Evolutionary conservation across 2,888 invertebrate species (phyloP).

Genomic region (Nezara viridula): DNA sequence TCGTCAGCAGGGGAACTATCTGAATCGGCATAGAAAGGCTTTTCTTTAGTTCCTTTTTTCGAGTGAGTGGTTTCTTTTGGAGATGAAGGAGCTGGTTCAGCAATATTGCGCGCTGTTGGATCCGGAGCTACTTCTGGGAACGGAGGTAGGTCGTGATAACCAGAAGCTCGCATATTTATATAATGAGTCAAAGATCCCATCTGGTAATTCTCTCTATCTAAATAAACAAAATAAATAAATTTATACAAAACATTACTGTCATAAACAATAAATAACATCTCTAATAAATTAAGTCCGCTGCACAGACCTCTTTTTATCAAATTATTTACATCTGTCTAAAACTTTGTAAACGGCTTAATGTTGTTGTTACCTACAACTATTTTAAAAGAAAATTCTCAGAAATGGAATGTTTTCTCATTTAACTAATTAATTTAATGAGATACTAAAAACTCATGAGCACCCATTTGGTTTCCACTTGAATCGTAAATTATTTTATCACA

Average conservation of each 20-base stretch:
- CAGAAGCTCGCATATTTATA: slow-evolving; percentile 85
- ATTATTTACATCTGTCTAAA: too few species aligned
- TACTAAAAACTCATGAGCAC: too few species aligned
- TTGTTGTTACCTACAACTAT: too few species aligned
- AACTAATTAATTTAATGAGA: too few species aligned
- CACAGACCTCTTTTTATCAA: too few species aligned
- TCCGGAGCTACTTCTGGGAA: slow-evolving; percentile 86
- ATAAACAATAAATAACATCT: too few species aligned
- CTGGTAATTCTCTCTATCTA: slow-evolving; percentile 89
- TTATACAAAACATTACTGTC: background rate
- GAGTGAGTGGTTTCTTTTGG: slow-evolving; percentile 56
- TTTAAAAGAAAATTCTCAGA: too few species aligned
- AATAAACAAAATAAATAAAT: slow-evolving; percentile 60
- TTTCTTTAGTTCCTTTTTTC: slow-evolving; percentile 70
- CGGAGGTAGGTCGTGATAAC: slow-evolving; percentile 89
- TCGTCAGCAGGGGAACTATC: slow-evolving; percentile 69
- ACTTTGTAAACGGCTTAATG: too few species aligned
- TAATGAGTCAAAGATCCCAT: slow-evolving; percentile 96
- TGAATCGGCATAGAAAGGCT: slow-evolving; percentile 78
- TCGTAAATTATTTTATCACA: too few species aligned
- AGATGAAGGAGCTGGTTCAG: slow-evolving; percentile 69
- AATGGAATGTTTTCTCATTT: too few species aligned
- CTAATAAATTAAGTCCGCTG: too few species aligned
- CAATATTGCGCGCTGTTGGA: slow-evolving; percentile 83
- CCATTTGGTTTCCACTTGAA: too few species aligned